Percentiles rank a stretch among this genome's conserved stretches.
phyloP scores from a whole-genome alignment of 2,797 vertebrate genomes.

The Pangasius sanitwongsei region DNA sequence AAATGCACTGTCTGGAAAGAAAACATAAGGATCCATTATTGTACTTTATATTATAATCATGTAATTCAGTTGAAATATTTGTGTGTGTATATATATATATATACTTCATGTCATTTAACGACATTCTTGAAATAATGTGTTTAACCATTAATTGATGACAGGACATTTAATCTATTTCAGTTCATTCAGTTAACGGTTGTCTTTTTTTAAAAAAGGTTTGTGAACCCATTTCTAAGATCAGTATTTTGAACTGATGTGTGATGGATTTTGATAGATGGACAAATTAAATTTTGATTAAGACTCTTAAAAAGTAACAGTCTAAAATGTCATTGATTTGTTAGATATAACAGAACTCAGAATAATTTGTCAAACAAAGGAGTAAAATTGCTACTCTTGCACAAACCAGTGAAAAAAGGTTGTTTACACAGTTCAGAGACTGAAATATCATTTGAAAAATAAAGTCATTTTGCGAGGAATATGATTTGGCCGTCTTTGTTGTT shows the following conservation, averaged over 20 bases:
- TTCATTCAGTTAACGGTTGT: not conserved
- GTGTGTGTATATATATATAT: not conserved
- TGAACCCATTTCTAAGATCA: not conserved
- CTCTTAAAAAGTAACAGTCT: not conserved
- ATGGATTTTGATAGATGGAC: not conserved
- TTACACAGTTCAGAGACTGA: slow-evolving; percentile 21
- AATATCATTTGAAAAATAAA: slow-evolving; percentile 26
- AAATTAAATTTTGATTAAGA: not conserved
- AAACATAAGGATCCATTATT: not conserved
- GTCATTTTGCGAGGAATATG: not conserved
- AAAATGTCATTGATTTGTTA: not conserved
- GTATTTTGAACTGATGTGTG: not conserved
- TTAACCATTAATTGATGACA: not conserved
- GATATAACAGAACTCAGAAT: not conserved
- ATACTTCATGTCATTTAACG: not conserved
- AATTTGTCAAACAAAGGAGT: not conserved
- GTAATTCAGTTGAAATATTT: not conserved
- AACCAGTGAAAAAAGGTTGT: slow-evolving; percentile 1
- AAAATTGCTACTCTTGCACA: not conserved
- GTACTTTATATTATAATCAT: not conserved
- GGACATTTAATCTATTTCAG: not conserved
- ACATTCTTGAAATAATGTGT: not conserved
- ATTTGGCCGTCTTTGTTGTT: slow-evolving; percentile 13
- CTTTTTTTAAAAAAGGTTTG: not conserved
- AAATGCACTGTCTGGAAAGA: not conserved